These are phyloP conservation scores for Autographa gamma DNA, from an alignment of 2,888 invertebrate species.

Conservation along the genomic window DNA sequence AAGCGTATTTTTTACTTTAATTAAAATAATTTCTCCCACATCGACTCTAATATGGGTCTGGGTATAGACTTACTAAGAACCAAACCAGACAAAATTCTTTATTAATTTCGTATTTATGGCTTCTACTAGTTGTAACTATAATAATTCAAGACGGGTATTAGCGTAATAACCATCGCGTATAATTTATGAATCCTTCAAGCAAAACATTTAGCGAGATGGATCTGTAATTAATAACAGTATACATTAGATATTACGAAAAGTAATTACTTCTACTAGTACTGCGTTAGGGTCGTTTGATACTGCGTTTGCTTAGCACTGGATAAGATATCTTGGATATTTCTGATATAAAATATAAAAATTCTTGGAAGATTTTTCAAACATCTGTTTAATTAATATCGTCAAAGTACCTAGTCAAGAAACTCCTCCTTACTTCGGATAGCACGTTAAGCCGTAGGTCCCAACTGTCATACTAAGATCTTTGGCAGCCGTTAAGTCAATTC, in stretches of 20 bases:
- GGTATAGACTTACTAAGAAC: background rate
- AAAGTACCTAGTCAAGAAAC: too few species aligned
- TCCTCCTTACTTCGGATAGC: too few species aligned
- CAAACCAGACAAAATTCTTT: background rate
- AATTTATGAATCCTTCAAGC: background rate
- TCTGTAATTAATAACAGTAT: background rate
- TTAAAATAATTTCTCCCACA: too few species aligned
- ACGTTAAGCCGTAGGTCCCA: too few species aligned
- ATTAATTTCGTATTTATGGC: background rate
- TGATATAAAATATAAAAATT: too few species aligned
- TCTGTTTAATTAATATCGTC: too few species aligned
- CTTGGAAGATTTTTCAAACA: too few species aligned
- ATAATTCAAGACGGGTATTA: background rate
- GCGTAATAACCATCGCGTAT: background rate
- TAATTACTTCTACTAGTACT: background rate
- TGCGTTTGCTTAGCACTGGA: background rate
- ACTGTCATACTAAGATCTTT: too few species aligned
- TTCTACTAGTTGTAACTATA: background rate
- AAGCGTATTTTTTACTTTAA: too few species aligned
- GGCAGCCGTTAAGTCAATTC: too few species aligned
- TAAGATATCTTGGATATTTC: too few species aligned
- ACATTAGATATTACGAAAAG: slow-evolving; percentile 3
- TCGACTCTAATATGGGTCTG: too few species aligned
- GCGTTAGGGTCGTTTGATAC: background rate
- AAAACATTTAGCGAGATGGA: background rate